phyloP scores from a whole-genome alignment of 2,888 invertebrate species.

The Drosophila mulleri region DNA sequence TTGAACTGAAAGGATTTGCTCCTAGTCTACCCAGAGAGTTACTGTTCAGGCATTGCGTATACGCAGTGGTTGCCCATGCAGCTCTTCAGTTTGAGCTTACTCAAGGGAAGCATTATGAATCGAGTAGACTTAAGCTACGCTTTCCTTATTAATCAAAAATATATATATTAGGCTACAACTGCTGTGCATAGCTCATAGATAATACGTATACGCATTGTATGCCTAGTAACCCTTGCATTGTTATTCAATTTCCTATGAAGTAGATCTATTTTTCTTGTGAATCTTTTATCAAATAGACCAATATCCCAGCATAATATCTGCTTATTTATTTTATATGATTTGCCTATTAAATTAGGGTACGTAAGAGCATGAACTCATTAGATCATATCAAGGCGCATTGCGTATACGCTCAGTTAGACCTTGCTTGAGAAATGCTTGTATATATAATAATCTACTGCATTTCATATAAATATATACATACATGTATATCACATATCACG shows the following conservation, averaged over 20 bases:
- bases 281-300: too few species aligned
- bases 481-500: background rate
- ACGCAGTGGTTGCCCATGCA: background rate
- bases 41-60: background rate
- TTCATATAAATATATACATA: background rate
- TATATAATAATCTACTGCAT: background rate
- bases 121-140: too few species aligned
- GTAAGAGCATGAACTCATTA: too few species aligned
- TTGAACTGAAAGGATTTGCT: slow-evolving; percentile 21
- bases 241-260: background rate
- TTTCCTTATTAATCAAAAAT: background rate
- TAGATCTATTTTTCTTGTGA: too few species aligned
- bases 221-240: too few species aligned
- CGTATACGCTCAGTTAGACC: background rate
- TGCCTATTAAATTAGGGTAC: too few species aligned
- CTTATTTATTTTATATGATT: background rate
- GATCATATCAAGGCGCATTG: background rate
- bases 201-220: background rate
- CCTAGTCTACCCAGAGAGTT: background rate
- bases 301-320: too few species aligned
- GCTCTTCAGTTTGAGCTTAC: background rate
- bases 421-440: background rate
- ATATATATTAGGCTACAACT: too few species aligned
- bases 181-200: too few species aligned
- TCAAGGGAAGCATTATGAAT: too few species aligned